A percentile compares a stretch with the other conserved stretches of the same genome.
These are phyloP conservation scores for Papilio xuthus DNA, from an alignment of 1,140 invertebrate species.

Conservation along the genomic window DNA sequence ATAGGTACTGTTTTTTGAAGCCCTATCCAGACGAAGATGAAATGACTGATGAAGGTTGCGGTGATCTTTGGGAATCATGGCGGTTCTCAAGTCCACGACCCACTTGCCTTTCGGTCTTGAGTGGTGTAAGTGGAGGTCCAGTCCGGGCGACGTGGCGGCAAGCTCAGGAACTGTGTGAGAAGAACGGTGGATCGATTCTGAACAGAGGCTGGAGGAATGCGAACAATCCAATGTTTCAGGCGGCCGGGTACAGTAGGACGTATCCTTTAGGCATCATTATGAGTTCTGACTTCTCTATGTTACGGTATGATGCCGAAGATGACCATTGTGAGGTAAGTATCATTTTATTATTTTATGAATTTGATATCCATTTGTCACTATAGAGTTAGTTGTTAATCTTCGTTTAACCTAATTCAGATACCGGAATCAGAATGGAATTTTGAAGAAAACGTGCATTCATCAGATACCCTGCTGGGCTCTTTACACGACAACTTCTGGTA, in stretches of 20 bases:
- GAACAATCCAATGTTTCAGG: conserved; percentile 61
- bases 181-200: conserved; percentile 61
- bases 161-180: conserved; percentile 64
- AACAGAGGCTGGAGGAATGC: conserved; percentile 74
- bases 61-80: conserved; percentile 51
- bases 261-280: conserved; percentile 69
- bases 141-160: conserved; percentile 73
- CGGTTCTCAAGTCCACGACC: conserved; percentile 67
- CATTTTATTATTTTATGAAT: conserved; percentile 28
- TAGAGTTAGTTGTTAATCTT: not conserved
- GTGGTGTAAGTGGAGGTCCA: conserved; percentile 53
- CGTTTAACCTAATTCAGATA: conserved; percentile 57
- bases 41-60: conserved; percentile 53
- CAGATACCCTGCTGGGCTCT: conserved; percentile 55
- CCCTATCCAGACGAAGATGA: conserved; percentile 57
- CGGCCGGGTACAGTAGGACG: conserved; percentile 44
- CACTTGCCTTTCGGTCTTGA: conserved; percentile 58
- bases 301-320: conserved; percentile 52
- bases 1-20: conserved; percentile 72
- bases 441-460: conserved; percentile 39
- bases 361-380: not conserved
- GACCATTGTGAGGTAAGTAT: conserved; percentile 57
- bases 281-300: conserved; percentile 49
- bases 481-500: conserved; percentile 61
- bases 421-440: conserved; percentile 68